Evolutionary conservation across 2,888 invertebrate species (phyloP), one percentile per base, ranked within the genome.

Genomic region (Adelognathus sp.): DNA sequence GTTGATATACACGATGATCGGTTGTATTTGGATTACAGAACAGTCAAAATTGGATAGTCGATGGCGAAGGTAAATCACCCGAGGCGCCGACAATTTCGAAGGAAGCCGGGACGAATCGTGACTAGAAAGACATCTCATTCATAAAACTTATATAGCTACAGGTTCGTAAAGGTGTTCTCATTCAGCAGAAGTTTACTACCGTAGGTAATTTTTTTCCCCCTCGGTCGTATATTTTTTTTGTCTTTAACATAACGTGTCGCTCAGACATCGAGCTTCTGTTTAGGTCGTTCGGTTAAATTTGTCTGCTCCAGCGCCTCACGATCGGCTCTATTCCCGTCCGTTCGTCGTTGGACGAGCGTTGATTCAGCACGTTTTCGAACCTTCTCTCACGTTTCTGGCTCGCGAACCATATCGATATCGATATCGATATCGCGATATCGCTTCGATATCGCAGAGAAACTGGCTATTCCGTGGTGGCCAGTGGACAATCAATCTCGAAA

Each of bases 401-500:
- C 72, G 33, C 31, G 54, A 56, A n/a, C n/a, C n/a, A n/a, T n/a
- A n/a, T n/a, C n/a, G n/a, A n/a, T n/a, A n/a, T n/a, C n/a, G n/a
- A n/a, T n/a, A n/a, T n/a, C 27, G 24, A 21, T n/a, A 63, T 46
- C 63, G 31, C 81, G n/a, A n/a, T n/a, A 4, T 16, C 44, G 77
- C 81, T 79, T 80, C 81, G 85, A 86, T 85, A 85, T 86, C 83
- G 83, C 81, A 73, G 80, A 58, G 61, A 36, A 87, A 88, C 88
- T 87, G 84, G 85, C 83, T 85, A 85, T 86, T 86, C 83, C 85
- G 83, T 85, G 24, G 84, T 84, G 27, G 44, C 44, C 41, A 44
- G 41, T 29, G 61, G 50, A 63, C 61, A 85, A 88, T 87, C 86
- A 88, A 88, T 88, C 87, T 87, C 84, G 85, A 78, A 83, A 33